phyloP scores from a whole-genome alignment of 2,888 invertebrate genomes.

The Geophilus truncorum region DNA sequence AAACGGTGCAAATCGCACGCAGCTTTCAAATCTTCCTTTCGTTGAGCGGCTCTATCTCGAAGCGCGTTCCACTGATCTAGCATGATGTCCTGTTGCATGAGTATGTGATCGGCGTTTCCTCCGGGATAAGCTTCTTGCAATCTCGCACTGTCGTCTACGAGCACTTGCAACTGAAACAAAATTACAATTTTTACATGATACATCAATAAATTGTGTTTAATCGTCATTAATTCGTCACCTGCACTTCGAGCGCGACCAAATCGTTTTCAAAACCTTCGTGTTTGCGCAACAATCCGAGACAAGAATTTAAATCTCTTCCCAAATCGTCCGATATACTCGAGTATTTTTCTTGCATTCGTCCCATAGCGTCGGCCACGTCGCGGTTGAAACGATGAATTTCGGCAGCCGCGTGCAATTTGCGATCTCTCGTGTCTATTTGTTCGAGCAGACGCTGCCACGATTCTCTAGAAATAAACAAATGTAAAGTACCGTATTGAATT shows the following conservation, averaged over 20 bases:
- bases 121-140: slow-evolving; percentile 85
- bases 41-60: slow-evolving; percentile 72
- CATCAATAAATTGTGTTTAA: no score
- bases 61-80: slow-evolving; percentile 80
- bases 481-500: no score
- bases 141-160: slow-evolving; percentile 87
- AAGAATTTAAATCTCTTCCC: slow-evolving; percentile 78
- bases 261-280: slow-evolving; percentile 94
- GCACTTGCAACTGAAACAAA: slow-evolving; percentile 55
- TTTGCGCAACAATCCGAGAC: slow-evolving; percentile 70
- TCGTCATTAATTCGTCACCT: no score
- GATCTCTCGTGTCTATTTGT: slow-evolving; percentile 77
- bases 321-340: slow-evolving; percentile 71
- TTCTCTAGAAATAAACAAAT: no score
- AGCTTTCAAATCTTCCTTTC: slow-evolving; percentile 74
- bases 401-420: slow-evolving; percentile 85
- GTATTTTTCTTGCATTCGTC: slow-evolving; percentile 83
- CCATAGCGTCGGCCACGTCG: slow-evolving; percentile 84
- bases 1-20: slow-evolving; percentile 86
- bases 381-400: slow-evolving; percentile 97
- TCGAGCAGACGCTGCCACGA: slow-evolving; percentile 81
- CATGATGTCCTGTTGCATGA: slow-evolving; percentile 77
- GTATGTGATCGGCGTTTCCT: slow-evolving; percentile 83
- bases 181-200: no score
- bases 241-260: slow-evolving; percentile 83